Conservation (phyloP, 2,888 invertebrate species). For the Cephus pulcher region DNA sequence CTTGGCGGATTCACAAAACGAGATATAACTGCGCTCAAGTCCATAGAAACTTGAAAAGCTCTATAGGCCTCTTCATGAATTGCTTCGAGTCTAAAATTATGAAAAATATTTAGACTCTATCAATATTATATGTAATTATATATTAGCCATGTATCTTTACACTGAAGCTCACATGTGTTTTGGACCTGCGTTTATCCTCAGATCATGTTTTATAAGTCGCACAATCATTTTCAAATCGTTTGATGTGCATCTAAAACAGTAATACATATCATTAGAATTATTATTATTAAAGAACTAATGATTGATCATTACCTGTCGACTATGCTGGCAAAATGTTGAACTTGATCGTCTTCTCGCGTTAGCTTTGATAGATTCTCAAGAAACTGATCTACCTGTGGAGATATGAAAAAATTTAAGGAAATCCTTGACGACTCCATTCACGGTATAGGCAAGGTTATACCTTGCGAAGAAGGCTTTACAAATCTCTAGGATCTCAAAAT, state of each 20-base stretch:
- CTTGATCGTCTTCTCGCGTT: conserved; percentile 91
- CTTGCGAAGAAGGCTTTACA: neutral
- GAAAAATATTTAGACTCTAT: neutral
- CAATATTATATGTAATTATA: neutral
- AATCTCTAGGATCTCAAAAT: neutral
- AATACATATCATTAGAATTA: neutral
- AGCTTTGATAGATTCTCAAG: conserved; percentile 79
- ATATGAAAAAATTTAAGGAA: neutral
- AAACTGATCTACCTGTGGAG: conserved; percentile 75
- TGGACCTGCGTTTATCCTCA: conserved; percentile 92
- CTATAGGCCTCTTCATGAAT: conserved; percentile 89
- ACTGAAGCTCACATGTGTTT: conserved; percentile 78
- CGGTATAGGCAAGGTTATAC: neutral
- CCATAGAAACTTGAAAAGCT: conserved; percentile 87
- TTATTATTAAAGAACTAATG: neutral
- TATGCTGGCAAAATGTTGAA: conserved; percentile 79
- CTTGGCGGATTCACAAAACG: conserved; percentile 35
- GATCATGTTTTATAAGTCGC: conserved; percentile 89
- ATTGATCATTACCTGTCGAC: conserved; percentile 67
- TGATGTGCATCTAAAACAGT: conserved; percentile 75
- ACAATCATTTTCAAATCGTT: conserved; percentile 89
- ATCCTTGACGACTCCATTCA: neutral
- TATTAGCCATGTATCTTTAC: neutral
- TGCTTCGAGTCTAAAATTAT: conserved; percentile 75
- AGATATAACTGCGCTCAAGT: conserved; percentile 81